phyloP scores from a whole-genome alignment of 2,113 vertebrate species.

The Periophthalmus modestus region DNA sequence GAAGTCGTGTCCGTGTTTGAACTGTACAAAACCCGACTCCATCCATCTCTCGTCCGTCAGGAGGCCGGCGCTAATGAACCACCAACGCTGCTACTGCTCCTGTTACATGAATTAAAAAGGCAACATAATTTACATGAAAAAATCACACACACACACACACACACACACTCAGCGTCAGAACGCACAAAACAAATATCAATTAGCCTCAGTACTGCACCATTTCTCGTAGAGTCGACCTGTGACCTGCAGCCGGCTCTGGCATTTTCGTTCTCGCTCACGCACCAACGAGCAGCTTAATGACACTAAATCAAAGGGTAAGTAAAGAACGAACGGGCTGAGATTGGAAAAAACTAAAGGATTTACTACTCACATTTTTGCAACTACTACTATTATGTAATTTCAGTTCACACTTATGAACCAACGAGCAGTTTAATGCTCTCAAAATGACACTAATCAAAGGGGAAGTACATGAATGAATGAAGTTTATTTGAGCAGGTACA shows the following conservation, averaged over 20 bases:
- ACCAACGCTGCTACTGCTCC: constrained; percentile 15
- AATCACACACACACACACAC: constrained; percentile 21
- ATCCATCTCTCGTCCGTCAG: constrained; percentile 30
- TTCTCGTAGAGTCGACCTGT: constrained; percentile 26
- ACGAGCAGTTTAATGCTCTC: background rate
- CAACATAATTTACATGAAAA: constrained; percentile 56
- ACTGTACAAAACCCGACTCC: constrained; percentile 20
- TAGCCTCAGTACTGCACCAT: constrained; percentile 45
- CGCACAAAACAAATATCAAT: constrained; percentile 57
- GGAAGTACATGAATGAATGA: too few species aligned
- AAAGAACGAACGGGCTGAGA: too few species aligned
- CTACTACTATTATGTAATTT: too few species aligned
- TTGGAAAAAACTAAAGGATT: too few species aligned
- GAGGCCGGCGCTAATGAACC: constrained; percentile 44
- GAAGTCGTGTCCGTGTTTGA: background rate
- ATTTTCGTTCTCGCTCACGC: background rate
- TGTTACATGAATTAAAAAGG: constrained; percentile 60
- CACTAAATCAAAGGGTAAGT: background rate
- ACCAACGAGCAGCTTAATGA: background rate
- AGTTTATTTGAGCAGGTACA: too few species aligned
- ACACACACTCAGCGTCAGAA: constrained; percentile 45
- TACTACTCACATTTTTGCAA: too few species aligned
- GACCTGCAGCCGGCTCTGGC: background rate
- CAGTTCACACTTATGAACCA: too few species aligned
- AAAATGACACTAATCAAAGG: background rate